These are phyloP conservation scores for Anaspis maculata DNA, from an alignment of 2,888 invertebrate genomes.

Conservation along the genomic window DNA sequence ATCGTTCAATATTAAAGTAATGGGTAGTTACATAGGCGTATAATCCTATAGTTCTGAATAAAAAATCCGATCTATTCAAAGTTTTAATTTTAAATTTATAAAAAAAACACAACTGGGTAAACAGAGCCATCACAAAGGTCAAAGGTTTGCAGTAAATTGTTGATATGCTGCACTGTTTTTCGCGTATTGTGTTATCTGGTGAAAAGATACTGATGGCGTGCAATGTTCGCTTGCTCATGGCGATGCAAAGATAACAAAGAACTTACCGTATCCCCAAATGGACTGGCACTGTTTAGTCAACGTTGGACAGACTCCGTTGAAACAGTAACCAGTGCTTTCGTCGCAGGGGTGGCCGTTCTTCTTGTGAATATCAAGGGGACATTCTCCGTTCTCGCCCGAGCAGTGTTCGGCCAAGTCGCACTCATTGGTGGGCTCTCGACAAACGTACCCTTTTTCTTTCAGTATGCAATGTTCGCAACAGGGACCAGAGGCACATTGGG, in stretches of 20 bases:
- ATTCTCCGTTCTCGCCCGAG: constrained; percentile 79
- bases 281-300: constrained; percentile 79
- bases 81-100: too few relatives aligned
- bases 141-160: too few relatives aligned
- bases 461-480: constrained; percentile 91
- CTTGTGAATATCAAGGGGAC: constrained; percentile 82
- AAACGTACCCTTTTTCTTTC: constrained; percentile 44
- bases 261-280: constrained; percentile 78
- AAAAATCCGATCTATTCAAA: not conserved
- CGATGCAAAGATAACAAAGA: not conserved
- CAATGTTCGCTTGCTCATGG: not conserved
- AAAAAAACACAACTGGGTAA: constrained; percentile 3
- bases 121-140: too few relatives aligned
- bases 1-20: too few relatives aligned
- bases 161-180: too few relatives aligned
- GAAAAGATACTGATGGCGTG: not conserved
- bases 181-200: too few relatives aligned
- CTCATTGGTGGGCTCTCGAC: constrained; percentile 80
- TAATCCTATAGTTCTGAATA: not conserved
- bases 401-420: constrained; percentile 96
- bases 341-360: constrained; percentile 86
- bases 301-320: constrained; percentile 87
- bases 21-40: too few relatives aligned
- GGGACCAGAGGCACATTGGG: constrained; percentile 87
- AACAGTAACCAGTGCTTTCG: constrained; percentile 70